Evolutionary conservation across 1,140 invertebrate genomes (phyloP).

Genomic region (Linepithema humile): DNA sequence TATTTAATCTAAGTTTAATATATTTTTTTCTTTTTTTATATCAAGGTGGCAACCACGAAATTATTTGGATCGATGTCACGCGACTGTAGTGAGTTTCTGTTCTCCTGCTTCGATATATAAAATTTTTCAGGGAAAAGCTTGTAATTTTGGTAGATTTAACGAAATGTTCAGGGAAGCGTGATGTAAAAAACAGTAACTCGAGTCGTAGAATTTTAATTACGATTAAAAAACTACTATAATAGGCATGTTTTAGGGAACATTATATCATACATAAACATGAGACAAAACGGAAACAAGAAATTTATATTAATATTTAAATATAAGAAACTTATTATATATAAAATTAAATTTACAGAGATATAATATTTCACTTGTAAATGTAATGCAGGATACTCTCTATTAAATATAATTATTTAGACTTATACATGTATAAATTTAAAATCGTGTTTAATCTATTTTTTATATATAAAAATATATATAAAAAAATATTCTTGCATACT

Average conservation of each 20-base stretch:
- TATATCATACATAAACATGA: neutral
- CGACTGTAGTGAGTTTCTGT: conserved; percentile 78
- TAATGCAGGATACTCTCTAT: neutral
- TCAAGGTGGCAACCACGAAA: conserved; percentile 35
- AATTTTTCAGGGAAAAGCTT: conserved; percentile 83
- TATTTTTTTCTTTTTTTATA: conserved; percentile 18
- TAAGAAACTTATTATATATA: neutral
- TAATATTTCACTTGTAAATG: neutral
- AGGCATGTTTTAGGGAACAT: conserved; percentile 13
- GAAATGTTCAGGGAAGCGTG: conserved; percentile 7
- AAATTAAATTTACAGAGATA: conserved; percentile 17
- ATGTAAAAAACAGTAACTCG: conserved; percentile 3
- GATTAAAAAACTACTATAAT: conserved; percentile 3
- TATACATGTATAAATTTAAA: neutral
- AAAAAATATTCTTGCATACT: no score
- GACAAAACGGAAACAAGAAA: neutral
- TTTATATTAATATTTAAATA: neutral
- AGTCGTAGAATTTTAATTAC: neutral
- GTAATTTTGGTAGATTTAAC: conserved; percentile 79
- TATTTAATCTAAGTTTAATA: neutral
- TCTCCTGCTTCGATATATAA: conserved; percentile 83
- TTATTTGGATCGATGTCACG: conserved; percentile 68
- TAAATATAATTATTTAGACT: conserved; percentile 9
- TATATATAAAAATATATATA: no score
- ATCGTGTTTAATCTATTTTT: no score